Evolutionary conservation across 2,797 vertebrate genomes (phyloP), one percentile per base, ranked within the genome.

Genomic region (Malurus splendens): DNA sequence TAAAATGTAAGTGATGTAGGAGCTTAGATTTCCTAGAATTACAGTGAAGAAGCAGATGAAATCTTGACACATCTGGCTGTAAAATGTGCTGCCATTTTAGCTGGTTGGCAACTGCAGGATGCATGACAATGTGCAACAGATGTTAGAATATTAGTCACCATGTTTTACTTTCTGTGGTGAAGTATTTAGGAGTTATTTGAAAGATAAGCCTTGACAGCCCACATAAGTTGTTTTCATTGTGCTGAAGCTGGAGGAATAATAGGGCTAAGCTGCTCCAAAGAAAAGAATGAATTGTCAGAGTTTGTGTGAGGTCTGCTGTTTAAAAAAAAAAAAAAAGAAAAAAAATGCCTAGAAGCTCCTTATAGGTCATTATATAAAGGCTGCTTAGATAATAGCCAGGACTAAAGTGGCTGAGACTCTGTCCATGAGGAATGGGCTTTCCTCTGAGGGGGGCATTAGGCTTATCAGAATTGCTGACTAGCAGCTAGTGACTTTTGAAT

Each of bases 121-220:
- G 66, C 55, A 47, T 59, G 82, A 84, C 77, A 87, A 89, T n/a
- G 45, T 78, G 56, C 47, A 89, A 59, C 87, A 95, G 82, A 93
- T 93, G 85, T 54, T 89, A 73, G 20, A 71, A 64, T 82, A 93
- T 92, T 83, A 93, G 65, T 89, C 87, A 93, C 30, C 16, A 20
- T 54, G 47, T 87, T 92, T 89, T 85, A 72, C 77, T 91, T 90
- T 82, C 70, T 85, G 30, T 64, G 48, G 59, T 87, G 62, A 89
- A 93, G 84, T 67, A 68, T 90, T 92, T 87, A 87, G 70, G 59
- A 87, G 70, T 83, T 92, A 89, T 23, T 89, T 0, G 0, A 92
- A 81, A 70, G 33, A 86, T 68, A 85, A 91, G 66, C 5, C 70
- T 86, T 91, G 90, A 90, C 91, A 93, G 65, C 55, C 92, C 83